Conservation (phyloP, 2,888 invertebrate species). For the Caenorhabditis uteleia region DNA sequence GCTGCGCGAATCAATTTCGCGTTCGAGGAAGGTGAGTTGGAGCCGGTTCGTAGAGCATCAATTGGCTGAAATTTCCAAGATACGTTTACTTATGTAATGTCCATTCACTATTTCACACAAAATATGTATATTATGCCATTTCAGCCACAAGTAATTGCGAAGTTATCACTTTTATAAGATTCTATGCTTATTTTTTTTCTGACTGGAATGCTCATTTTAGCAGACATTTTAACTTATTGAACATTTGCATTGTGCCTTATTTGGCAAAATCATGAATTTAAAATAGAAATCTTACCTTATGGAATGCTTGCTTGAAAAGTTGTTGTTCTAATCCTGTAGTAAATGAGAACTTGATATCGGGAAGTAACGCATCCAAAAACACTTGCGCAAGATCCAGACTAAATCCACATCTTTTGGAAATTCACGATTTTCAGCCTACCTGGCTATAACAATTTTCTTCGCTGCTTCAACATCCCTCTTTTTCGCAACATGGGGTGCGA, state of each 20-base stretch:
- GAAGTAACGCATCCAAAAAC: slow-evolving; percentile 25
- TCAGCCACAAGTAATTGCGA: too few relatives aligned
- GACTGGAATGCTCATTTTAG: neutral
- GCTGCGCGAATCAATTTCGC: slow-evolving; percentile 16
- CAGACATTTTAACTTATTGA: neutral
- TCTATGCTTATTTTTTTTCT: neutral
- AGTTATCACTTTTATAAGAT: too few relatives aligned
- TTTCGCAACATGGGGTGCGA: slow-evolving; percentile 20
- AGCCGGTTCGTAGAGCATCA: slow-evolving; percentile 12
- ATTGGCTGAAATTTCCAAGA: slow-evolving; percentile 24
- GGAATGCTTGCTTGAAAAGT: slow-evolving; percentile 49
- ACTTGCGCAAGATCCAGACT: slow-evolving; percentile 28
- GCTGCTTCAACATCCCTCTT: slow-evolving; percentile 40
- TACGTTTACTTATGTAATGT: too few relatives aligned
- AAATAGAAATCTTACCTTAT: slow-evolving; percentile 23
- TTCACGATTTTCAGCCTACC: slow-evolving; percentile 15
- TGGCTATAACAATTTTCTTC: slow-evolving; percentile 32
- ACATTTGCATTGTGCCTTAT: neutral
- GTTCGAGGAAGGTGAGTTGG: slow-evolving; percentile 16
- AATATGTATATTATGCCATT: too few relatives aligned
- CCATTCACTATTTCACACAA: too few relatives aligned
- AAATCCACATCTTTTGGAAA: neutral
- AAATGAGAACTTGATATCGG: slow-evolving; percentile 43
- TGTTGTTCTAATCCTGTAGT: slow-evolving; percentile 38
- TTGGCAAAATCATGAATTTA: neutral